Evolutionary conservation across 2,888 invertebrate genomes (phyloP), one percentile per base, ranked within the genome.

Genomic region (Acanthacorydalis orientalis): DNA sequence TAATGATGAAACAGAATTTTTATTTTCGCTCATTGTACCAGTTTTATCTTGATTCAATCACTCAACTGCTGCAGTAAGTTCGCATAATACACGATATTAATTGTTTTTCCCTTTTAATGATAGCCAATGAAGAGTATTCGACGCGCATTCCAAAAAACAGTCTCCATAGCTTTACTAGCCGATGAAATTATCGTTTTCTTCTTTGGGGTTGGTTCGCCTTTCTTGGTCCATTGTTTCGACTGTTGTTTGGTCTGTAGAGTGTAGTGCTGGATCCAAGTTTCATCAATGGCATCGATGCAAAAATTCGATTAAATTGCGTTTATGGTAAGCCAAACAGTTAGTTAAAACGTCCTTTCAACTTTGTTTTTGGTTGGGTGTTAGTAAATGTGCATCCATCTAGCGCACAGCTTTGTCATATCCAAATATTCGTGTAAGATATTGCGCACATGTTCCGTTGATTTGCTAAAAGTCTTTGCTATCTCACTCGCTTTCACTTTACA

Each of bases 251-350:
- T 35, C 35, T 3, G 11, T 2, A 23, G 41, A 41, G 47, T 47
- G 50, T 52, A 56, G 51, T n/a, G n/a, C n/a, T n/a, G n/a, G n/a
- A n/a, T n/a, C n/a, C n/a, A n/a, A n/a, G n/a, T n/a, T n/a, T n/a
- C 54, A 53, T 49, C 58, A 56, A 44, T 59, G 53, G 57, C 57
- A 58, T 43, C 56, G 53, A 51, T 51, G 53, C 51, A 54, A 51
- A 56, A 57, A 56, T 47, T 60, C 53, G 16, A 42, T 43, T 48
- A 46, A 47, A 53, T 55, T 52, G 43, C 44, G 31, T 32, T 40
- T 10, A 51, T 49, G 49, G 44, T 32, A 46, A 38, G 49, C 43
- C 39, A 50, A 47, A 49, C 47, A 46, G 34, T 46, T 41, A 41
- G 46, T 35, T 37, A 46, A n/a, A n/a, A n/a, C n/a, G n/a, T n/a